Conservation (phyloP, 2,888 invertebrate species). For the Papilio elwesi region DNA sequence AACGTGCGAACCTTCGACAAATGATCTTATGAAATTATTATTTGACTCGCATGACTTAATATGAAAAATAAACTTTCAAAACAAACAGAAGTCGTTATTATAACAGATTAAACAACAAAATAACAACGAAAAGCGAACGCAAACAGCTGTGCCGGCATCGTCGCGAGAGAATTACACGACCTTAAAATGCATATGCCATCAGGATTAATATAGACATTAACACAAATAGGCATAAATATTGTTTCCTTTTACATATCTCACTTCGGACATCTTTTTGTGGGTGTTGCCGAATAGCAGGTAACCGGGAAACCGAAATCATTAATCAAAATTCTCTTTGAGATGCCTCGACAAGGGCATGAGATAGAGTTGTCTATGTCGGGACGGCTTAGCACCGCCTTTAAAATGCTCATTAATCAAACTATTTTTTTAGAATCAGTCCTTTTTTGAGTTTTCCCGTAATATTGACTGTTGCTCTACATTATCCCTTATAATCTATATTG, state of each 20-base stretch:
- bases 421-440: constrained; percentile 17
- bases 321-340: constrained; percentile 75
- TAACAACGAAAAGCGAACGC: constrained; percentile 21
- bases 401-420: constrained; percentile 56
- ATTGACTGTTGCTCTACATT: not conserved
- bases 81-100: constrained; percentile 56
- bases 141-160: constrained; percentile 61
- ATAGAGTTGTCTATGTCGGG: constrained; percentile 65
- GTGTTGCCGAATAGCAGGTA: constrained; percentile 75
- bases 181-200: constrained; percentile 61
- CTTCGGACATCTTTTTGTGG: constrained; percentile 66
- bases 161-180: constrained; percentile 34
- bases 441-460: constrained; percentile 12
- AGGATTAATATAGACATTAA: constrained; percentile 79
- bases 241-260: constrained; percentile 54
- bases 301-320: constrained; percentile 66
- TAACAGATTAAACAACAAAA: constrained; percentile 57
- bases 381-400: constrained; percentile 66
- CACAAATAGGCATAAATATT: constrained; percentile 71
- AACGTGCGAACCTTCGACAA: not conserved
- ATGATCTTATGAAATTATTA: not conserved
- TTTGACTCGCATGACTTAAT: constrained; percentile 36
- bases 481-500: not conserved
- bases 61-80: constrained; percentile 55
- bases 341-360: constrained; percentile 62